Evolutionary conservation across 2,888 invertebrate genomes (phyloP).

Genomic region (Ephialtes manifestator): DNA sequence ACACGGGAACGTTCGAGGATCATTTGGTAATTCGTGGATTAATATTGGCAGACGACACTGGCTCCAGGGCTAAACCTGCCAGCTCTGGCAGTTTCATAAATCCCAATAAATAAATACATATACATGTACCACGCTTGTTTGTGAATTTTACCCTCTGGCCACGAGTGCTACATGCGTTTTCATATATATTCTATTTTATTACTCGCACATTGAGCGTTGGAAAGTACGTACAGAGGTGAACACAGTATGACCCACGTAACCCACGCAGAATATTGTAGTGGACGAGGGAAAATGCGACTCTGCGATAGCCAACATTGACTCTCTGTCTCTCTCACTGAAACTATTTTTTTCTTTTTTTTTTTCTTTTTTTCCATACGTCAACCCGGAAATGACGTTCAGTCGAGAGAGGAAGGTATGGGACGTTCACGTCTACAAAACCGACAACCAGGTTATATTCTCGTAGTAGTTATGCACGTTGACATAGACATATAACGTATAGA

Average conservation of each 20-base stretch:
- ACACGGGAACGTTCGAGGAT: constrained; percentile 49
- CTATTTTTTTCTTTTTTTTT: constrained; percentile 30
- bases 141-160: constrained; percentile 44
- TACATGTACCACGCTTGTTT: constrained; percentile 31
- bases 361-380: constrained; percentile 50
- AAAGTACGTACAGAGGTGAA: background rate
- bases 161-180: constrained; percentile 46
- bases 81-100: constrained; percentile 58
- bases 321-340: constrained; percentile 4
- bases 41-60: constrained; percentile 60
- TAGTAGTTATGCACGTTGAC: constrained; percentile 41
- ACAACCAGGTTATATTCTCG: constrained; percentile 62
- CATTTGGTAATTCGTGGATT: constrained; percentile 68
- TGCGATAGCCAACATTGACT: constrained; percentile 43
- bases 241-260: constrained; percentile 9
- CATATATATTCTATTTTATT: constrained; percentile 56
- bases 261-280: constrained; percentile 12
- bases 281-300: constrained; percentile 46
- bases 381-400: constrained; percentile 65
- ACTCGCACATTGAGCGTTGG: background rate
- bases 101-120: constrained; percentile 46
- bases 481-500: constrained; percentile 38
- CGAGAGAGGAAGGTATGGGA: constrained; percentile 47
- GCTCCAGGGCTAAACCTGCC: constrained; percentile 39
- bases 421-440: constrained; percentile 21